These are phyloP conservation scores for Salvelinus namaycush DNA, from an alignment of 2,113 vertebrate species.

Conservation along the genomic window DNA sequence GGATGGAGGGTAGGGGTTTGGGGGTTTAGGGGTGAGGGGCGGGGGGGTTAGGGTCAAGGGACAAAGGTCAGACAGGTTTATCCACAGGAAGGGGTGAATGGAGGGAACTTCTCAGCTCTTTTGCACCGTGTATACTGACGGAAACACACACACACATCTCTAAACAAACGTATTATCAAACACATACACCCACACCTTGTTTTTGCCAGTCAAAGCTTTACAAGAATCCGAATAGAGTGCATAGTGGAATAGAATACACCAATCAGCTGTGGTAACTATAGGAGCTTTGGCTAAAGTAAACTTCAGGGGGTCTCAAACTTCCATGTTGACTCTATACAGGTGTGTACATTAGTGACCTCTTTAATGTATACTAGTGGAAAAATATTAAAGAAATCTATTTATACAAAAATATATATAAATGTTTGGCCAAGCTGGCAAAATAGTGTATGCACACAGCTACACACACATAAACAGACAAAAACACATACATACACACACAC, in stretches of 20 bases:
- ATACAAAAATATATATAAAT: neutral
- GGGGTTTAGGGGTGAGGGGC: constrained; percentile 18
- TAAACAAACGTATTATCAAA: neutral
- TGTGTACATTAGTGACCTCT: constrained; percentile 15
- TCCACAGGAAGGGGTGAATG: constrained; percentile 76
- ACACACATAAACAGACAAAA: constrained; percentile 3
- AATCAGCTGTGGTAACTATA: neutral
- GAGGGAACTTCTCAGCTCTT: constrained; percentile 80
- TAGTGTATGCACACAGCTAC: neutral
- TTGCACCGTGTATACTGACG: constrained; percentile 60
- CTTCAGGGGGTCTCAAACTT: neutral
- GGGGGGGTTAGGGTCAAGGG: constrained; percentile 23
- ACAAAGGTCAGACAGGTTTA: constrained; percentile 31
- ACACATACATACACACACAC: constrained; percentile 6
- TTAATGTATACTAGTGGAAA: constrained; percentile 17
- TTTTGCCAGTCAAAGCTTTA: neutral
- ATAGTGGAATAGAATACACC: no score
- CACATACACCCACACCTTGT: neutral
- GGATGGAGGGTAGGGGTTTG: constrained; percentile 5
- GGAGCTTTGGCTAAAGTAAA: neutral
- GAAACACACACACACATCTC: neutral
- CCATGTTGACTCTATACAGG: neutral
- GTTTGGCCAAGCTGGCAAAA: constrained; percentile 1
- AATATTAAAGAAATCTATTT: neutral
- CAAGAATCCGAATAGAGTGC: no score